Evolutionary conservation across 1,140 invertebrate genomes (phyloP).

Genomic region (Ceratina calcarata): DNA sequence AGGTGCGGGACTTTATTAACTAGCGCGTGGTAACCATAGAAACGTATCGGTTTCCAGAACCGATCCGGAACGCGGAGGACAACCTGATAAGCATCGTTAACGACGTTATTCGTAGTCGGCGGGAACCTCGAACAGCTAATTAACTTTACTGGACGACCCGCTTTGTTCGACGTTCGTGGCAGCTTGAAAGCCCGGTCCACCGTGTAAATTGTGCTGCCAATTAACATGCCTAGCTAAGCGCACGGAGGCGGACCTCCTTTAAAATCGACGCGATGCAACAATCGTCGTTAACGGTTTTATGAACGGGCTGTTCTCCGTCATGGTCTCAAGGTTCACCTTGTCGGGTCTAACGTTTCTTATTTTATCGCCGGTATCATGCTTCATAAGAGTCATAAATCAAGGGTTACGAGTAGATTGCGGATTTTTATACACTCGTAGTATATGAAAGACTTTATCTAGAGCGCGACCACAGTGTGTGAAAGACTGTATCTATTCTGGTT

Average conservation of each 20-base stretch:
- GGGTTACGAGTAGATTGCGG: too few relatives aligned
- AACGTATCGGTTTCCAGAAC: neutral
- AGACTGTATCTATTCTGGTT: too few relatives aligned
- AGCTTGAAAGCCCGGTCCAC: neutral
- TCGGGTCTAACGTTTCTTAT: neutral
- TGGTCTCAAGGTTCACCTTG: neutral
- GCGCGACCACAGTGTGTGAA: too few relatives aligned
- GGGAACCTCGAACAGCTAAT: slow-evolving; percentile 36
- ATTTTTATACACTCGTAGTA: too few relatives aligned
- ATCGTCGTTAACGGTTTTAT: neutral
- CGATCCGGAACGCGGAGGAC: neutral
- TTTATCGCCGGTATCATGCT: neutral
- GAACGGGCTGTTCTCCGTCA: neutral
- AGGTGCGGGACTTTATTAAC: neutral
- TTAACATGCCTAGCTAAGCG: slow-evolving; percentile 19
- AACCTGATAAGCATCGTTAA: slow-evolving; percentile 47
- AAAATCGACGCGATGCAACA: neutral
- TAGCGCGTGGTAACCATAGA: neutral
- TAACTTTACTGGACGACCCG: slow-evolving; percentile 15
- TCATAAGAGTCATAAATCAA: too few relatives aligned
- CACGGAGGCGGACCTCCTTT: neutral
- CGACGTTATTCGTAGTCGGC: slow-evolving; percentile 23
- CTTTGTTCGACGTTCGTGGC: slow-evolving; percentile 23
- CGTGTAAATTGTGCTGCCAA: slow-evolving; percentile 22
- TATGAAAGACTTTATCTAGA: too few relatives aligned